Evolutionary conservation across 2,113 vertebrate genomes (phyloP).

Genomic region (Poicephalus gulielmi): DNA sequence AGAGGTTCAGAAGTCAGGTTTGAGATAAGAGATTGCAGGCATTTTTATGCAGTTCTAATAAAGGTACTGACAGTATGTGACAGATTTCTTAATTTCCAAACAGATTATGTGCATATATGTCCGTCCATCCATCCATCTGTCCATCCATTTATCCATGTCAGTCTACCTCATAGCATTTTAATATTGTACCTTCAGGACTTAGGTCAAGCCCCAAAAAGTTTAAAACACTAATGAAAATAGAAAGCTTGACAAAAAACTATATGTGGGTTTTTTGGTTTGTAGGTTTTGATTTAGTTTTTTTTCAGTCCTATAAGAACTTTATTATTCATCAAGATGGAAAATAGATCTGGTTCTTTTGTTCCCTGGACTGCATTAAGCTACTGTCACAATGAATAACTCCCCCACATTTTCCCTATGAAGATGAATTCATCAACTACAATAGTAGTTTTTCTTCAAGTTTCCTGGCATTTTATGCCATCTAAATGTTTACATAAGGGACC

Average conservation of each 20-base stretch:
- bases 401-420: background rate
- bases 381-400: background rate
- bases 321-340: background rate
- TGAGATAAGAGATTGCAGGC: background rate
- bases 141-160: background rate
- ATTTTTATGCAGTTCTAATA: background rate
- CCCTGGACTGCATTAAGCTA: background rate
- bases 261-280: rapidly evolving
- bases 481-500: background rate
- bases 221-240: background rate
- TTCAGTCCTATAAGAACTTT: background rate
- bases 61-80: background rate
- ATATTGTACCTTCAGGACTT: background rate
- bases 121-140: background rate
- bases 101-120: background rate
- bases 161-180: background rate
- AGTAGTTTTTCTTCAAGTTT: background rate
- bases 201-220: background rate
- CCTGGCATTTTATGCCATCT: background rate
- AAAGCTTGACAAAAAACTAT: background rate
- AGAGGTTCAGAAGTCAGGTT: background rate
- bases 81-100: background rate
- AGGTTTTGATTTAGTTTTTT: background rate
- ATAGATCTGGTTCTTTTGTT: background rate
- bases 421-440: background rate